Evolutionary conservation across 2,797 vertebrate genomes (phyloP), one percentile per base, ranked within the genome.

Genomic region (Peromyscus melanophrys): DNA sequence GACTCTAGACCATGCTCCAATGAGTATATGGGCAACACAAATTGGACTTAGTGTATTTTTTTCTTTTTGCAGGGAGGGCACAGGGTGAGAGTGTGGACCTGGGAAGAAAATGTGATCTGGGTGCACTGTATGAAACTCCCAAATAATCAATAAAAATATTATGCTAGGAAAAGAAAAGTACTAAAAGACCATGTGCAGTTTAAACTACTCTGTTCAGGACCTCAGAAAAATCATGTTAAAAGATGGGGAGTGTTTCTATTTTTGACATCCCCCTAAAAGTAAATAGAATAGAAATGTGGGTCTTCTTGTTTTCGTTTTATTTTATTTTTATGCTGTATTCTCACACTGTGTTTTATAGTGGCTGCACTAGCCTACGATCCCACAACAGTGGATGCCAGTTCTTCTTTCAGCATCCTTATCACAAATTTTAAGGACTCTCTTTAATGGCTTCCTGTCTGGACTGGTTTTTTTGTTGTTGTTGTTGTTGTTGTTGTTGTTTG

Each of bases 181-280:
- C 84, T 49, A 46, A 76, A 95, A 86, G 34, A 52, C 89, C n/a
- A 91, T 12, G 21, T 8, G 93, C 34, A 91, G 27, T 40, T 95
- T 69, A 1, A 92, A 89, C 31, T 71, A 89, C 40, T 87, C 59
- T n/a, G 91, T 82, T 86, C 0, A 97, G 11, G 81, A 8, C 14
- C 59, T 89, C 84, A 84, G 31, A n/a, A 88, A 95, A 97, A 77
- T 75, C 31, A 85, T 55, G 8, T 59, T 69, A 89, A 85, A 87
- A 95, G 94, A 37, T 89, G 13, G 83, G 69, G 76, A 75, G 71
- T 29, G 31, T 82, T 57, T 73, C 57, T 83, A 94, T 83, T 94
- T 27, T 91, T n/a, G 63, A 25, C 3, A 37, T 37, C 21, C n/a
- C 19, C n/a, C 69, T 17, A 9, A 23, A 73, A 73, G 21, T 0